These are phyloP conservation scores for Melinopterus prodromus DNA, from an alignment of 2,888 invertebrate species.

Conservation along the genomic window DNA sequence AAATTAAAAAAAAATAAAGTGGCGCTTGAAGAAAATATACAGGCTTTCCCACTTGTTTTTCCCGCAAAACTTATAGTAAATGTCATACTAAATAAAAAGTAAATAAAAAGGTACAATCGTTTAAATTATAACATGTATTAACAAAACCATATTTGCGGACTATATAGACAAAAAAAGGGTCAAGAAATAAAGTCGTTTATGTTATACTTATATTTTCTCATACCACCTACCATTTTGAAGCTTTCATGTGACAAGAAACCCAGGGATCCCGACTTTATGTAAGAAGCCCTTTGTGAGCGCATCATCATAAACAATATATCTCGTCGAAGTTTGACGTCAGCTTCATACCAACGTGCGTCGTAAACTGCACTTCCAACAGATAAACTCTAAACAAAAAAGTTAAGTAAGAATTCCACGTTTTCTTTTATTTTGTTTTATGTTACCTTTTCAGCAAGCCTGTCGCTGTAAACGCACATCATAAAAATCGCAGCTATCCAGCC, in stretches of 20 bases:
- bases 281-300: conserved; percentile 7
- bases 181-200: too few species aligned
- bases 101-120: too few species aligned
- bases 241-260: neutral
- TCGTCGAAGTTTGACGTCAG: conserved; percentile 1
- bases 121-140: too few species aligned
- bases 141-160: too few species aligned
- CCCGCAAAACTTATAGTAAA: too few species aligned
- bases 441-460: neutral
- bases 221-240: conserved; percentile 7
- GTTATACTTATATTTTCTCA: too few species aligned
- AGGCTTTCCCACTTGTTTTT: too few species aligned
- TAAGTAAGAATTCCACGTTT: neutral
- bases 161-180: too few species aligned
- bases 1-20: too few species aligned
- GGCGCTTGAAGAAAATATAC: too few species aligned
- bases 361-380: conserved; percentile 16
- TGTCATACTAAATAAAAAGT: too few species aligned
- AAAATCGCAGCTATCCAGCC: conserved; percentile 16
- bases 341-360: conserved; percentile 24
- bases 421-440: neutral
- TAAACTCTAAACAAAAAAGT: conserved; percentile 13
- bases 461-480: neutral
- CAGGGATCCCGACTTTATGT: conserved; percentile 7
- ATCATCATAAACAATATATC: conserved; percentile 20